Percentiles rank a stretch among this genome's conserved stretches.
phyloP scores from a whole-genome alignment of 2,113 vertebrate species.

The Bungarus multicinctus region DNA sequence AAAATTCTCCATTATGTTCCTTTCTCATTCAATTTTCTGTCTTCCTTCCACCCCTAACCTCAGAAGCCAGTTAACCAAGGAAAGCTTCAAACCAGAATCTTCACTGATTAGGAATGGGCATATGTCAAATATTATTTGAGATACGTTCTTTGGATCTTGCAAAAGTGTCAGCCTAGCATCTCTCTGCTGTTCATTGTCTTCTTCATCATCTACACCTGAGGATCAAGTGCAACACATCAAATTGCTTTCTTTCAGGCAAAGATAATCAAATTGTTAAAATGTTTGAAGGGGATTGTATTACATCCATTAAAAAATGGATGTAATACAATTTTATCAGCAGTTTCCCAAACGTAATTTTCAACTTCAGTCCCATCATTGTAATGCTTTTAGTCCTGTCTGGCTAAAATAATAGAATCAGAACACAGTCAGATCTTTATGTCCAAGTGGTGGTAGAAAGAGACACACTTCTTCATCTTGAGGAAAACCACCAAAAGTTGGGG shows the following conservation, averaged over 20 bases:
- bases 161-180: neutral
- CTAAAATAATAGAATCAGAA: neutral
- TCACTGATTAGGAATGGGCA: neutral
- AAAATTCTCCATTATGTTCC: neutral
- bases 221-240: neutral
- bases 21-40: neutral
- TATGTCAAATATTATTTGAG: neutral
- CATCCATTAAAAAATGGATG: neutral
- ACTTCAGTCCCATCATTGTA: neutral
- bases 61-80: neutral
- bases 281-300: neutral
- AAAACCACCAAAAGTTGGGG: neutral
- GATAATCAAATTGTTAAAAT: neutral
- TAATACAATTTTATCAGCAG: neutral
- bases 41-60: neutral
- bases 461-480: neutral
- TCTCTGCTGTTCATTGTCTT: neutral
- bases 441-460: neutral
- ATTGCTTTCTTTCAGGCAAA: neutral
- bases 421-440: neutral
- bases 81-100: neutral
- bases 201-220: neutral
- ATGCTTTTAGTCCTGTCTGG: neutral
- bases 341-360: neutral
- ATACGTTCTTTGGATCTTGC: neutral